Percentiles rank a stretch among this genome's conserved stretches.
phyloP scores from a whole-genome alignment of 2,888 invertebrate species.

The Limnephilus auricula region DNA sequence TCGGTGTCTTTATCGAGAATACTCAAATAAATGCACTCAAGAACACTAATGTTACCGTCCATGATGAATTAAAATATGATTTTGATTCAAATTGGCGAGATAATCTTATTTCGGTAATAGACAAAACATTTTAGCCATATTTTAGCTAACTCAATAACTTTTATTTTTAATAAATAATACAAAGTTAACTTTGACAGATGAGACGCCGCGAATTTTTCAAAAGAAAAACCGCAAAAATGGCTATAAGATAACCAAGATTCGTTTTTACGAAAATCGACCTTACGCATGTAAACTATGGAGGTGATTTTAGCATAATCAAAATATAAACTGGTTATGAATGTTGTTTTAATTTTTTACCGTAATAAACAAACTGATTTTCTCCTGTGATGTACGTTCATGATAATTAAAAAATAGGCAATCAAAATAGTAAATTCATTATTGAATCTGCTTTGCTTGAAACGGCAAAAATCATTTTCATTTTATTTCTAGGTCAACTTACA shows the following conservation, averaged over 20 bases:
- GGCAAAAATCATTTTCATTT: too few relatives aligned
- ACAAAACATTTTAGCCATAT: neutral
- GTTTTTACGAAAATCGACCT: neutral
- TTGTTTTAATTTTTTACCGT: neutral
- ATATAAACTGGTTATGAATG: neutral
- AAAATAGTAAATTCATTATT: too few relatives aligned
- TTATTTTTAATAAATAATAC: slow-evolving; percentile 12
- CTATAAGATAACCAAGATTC: neutral
- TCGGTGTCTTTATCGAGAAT: slow-evolving; percentile 44
- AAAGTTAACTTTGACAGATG: slow-evolving; percentile 23
- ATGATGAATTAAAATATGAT: slow-evolving; percentile 32
- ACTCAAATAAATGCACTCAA: slow-evolving; percentile 40
- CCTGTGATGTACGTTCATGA: neutral
- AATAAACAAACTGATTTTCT: neutral
- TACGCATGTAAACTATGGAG: neutral
- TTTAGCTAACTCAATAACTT: neutral
- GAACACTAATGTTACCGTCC: slow-evolving; percentile 36
- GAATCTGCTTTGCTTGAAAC: too few relatives aligned
- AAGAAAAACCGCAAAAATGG: neutral
- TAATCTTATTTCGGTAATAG: neutral
- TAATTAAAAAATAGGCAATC: neutral
- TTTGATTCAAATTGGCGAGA: neutral
- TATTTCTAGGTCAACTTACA: too few relatives aligned
- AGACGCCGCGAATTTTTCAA: neutral
- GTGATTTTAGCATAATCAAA: neutral